Evolutionary conservation across 2,888 invertebrate species (phyloP).

Genomic region (Microplitis deprimator): DNA sequence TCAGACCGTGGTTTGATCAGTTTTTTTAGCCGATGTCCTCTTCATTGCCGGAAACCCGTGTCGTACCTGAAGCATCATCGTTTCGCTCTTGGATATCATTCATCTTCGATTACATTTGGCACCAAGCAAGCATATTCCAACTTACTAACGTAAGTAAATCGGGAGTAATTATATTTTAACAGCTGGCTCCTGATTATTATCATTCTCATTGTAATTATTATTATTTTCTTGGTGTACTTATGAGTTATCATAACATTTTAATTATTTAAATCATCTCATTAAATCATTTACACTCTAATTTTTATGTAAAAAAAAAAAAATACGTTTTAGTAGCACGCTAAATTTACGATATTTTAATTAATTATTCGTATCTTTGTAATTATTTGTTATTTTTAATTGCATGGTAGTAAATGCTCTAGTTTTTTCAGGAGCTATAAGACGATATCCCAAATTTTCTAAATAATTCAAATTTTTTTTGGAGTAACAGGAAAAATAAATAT

Average conservation of each 20-base stretch:
- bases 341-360: neutral
- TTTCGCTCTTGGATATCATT: constrained; percentile 70
- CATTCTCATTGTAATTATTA: neutral
- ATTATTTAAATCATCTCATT: neutral
- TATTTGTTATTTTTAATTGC: neutral
- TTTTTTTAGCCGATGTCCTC: constrained; percentile 70
- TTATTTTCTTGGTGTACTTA: neutral
- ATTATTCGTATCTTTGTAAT: neutral
- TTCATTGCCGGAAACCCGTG: constrained; percentile 67
- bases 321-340: neutral
- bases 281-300: neutral
- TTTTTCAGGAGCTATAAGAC: no score
- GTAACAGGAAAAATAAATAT: no score
- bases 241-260: neutral
- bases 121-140: constrained; percentile 70
- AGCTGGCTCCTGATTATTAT: constrained; percentile 4
- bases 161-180: constrained; percentile 17
- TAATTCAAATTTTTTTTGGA: no score
- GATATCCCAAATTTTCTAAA: no score
- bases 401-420: neutral
- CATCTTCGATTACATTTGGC: constrained; percentile 71
- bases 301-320: neutral
- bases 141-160: constrained; percentile 66
- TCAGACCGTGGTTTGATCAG: constrained; percentile 64
- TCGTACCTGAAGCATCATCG: constrained; percentile 67